Conservation (phyloP, 35 echinoderm and acorn worm species). For the Ptychodera flava region DNA sequence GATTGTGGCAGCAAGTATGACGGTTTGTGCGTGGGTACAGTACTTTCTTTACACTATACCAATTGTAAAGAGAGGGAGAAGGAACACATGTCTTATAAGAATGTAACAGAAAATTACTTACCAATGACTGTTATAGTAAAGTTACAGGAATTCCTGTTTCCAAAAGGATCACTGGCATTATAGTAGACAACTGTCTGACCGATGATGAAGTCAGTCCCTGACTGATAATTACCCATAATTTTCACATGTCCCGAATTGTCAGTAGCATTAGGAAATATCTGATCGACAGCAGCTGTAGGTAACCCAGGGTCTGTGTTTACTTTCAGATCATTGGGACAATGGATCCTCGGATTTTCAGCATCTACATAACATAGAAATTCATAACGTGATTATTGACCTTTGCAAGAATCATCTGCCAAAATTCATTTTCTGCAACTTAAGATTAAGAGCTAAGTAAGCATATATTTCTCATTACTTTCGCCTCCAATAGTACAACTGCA, state of each 20-base stretch:
- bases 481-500: too few relatives aligned
- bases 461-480: too few relatives aligned
- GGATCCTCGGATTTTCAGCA: not conserved
- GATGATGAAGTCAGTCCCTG: not conserved
- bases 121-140: conserved; percentile 1
- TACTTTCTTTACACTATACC: too few relatives aligned
- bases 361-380: not conserved
- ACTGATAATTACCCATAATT: not conserved
- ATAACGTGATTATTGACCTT: too few relatives aligned
- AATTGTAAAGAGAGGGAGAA: too few relatives aligned
- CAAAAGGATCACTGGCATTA: not conserved
- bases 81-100: too few relatives aligned
- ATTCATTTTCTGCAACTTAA: too few relatives aligned
- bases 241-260: conserved; percentile 6
- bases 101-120: not conserved
- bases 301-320: conserved; percentile 9
- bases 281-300: not conserved
- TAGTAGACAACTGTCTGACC: not conserved
- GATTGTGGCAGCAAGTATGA: too few relatives aligned
- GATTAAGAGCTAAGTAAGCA: too few relatives aligned
- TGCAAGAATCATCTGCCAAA: too few relatives aligned
- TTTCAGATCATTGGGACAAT: not conserved
- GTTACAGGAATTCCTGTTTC: conserved; percentile 2
- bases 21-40: too few relatives aligned
- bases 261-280: not conserved